Conservation (phyloP, 2,888 invertebrate species). For the Nephrocerus scutellatus region DNA sequence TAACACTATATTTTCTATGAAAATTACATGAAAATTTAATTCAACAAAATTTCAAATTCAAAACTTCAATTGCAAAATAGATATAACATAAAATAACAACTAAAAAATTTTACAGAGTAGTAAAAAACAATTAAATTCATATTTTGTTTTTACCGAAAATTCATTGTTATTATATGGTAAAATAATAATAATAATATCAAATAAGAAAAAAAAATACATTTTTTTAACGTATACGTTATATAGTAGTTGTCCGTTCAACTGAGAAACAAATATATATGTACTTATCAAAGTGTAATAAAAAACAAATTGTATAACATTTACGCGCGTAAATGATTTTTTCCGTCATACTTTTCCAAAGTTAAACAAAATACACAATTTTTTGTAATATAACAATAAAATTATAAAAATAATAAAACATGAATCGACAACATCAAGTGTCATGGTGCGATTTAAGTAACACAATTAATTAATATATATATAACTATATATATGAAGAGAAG, state of each 20-base stretch:
- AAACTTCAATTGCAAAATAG: too few species aligned
- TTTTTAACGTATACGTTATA: constrained; percentile 2
- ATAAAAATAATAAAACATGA: too few species aligned
- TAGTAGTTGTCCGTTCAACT: constrained; percentile 5
- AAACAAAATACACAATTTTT: too few species aligned
- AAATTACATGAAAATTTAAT: neutral
- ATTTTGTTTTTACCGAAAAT: constrained; percentile 10
- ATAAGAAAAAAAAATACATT: constrained; percentile 4
- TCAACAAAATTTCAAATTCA: neutral
- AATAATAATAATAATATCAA: constrained; percentile 8
- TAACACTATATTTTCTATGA: neutral
- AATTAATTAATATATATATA: too few species aligned
- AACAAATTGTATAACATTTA: constrained; percentile 16
- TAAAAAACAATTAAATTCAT: constrained; percentile 8
- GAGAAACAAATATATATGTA: neutral
- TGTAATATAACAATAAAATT: too few species aligned
- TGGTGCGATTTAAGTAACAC: too few species aligned
- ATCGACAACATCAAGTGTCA: too few species aligned
- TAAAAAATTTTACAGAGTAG: constrained; percentile 1
- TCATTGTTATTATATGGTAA: too few species aligned
- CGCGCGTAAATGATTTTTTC: constrained; percentile 18
- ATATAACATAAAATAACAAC: constrained; percentile 10
- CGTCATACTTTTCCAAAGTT: too few species aligned
- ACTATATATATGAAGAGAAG: too few species aligned
- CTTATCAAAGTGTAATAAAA: constrained; percentile 9